Percentiles rank a stretch among this genome's conserved stretches.
phyloP scores from a whole-genome alignment of 1,140 invertebrate species.

The Lutraria rhynchaena region DNA sequence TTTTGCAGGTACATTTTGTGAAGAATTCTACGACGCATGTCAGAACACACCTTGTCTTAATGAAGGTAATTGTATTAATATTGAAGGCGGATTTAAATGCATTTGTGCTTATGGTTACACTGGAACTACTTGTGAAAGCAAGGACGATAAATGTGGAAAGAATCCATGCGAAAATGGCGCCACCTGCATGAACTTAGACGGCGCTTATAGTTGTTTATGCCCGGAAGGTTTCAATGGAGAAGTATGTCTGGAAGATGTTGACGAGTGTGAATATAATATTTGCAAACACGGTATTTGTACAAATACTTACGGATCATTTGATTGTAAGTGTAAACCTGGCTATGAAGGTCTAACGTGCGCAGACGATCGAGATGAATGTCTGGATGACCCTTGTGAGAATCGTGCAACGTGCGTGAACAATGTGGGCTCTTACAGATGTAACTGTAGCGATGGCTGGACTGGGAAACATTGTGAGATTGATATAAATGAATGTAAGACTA shows the following conservation, averaged over 20 bases:
- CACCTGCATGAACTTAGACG: conserved; percentile 19
- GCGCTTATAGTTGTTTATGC: conserved; percentile 82
- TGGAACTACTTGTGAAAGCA: conserved; percentile 96
- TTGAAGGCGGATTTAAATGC: conserved; percentile 33
- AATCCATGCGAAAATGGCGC: conserved; percentile 59
- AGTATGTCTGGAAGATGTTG: conserved; percentile 19
- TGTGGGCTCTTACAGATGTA: conserved; percentile 27
- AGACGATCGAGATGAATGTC: conserved; percentile 69
- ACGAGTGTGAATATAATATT: conserved; percentile 82
- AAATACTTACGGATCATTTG: conserved; percentile 86
- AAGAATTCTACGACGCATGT: conserved; percentile 27
- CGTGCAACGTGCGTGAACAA: conserved; percentile 56
- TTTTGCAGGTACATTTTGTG: conserved; percentile 89
- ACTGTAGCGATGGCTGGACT: conserved; percentile 88
- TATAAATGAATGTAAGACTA: conserved; percentile 44
- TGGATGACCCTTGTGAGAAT: conserved; percentile 61
- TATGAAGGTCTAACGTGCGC: conserved; percentile 96
- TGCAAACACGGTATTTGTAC: conserved; percentile 95
- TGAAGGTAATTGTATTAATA: conserved; percentile 52
- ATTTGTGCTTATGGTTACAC: conserved; percentile 86
- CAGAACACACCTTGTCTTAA: conserved; percentile 43
- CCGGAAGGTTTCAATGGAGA: conserved; percentile 94
- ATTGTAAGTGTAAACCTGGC: conserved; percentile 88
- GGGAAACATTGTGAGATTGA: conserved; percentile 53
- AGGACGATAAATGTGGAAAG: conserved; percentile 85